These are phyloP conservation scores for Pangasius djambal DNA, from an alignment of 2,797 vertebrate species.

Conservation along the genomic window DNA sequence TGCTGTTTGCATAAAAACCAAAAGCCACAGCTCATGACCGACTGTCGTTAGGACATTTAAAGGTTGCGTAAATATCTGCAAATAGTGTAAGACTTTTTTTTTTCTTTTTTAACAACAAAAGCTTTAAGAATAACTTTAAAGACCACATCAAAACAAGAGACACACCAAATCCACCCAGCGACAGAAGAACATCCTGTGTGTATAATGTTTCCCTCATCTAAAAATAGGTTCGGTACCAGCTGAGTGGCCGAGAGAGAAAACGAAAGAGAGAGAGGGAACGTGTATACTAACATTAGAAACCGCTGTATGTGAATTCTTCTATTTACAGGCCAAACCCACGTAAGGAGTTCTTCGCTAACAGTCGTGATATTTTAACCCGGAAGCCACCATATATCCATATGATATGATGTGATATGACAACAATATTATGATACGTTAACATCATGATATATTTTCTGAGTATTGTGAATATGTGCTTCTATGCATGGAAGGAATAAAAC, in stretches of 20 bases:
- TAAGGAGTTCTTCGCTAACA: not conserved
- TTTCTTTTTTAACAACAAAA: not conserved
- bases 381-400: not conserved
- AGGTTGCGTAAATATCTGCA: not conserved
- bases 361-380: not conserved
- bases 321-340: not conserved
- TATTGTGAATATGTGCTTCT: not conserved
- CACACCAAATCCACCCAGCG: not conserved
- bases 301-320: not conserved
- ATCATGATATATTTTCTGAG: not conserved
- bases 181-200: conserved; percentile 5
- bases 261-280: not conserved
- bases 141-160: not conserved
- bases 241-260: not conserved
- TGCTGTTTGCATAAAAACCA: not conserved
- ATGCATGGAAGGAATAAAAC: not conserved
- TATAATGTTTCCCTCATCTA: conserved; percentile 13
- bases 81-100: not conserved
- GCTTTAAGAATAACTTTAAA: conserved; percentile 14
- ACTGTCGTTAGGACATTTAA: not conserved
- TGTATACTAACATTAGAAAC: not conserved
- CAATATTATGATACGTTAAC: not conserved
- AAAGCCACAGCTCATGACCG: not conserved
- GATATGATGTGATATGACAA: not conserved
- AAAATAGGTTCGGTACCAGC: not conserved